Evolutionary conservation across 1,140 invertebrate genomes (phyloP), one percentile per base, ranked within the genome.

Genomic region (Oedothorax gibbosus): DNA sequence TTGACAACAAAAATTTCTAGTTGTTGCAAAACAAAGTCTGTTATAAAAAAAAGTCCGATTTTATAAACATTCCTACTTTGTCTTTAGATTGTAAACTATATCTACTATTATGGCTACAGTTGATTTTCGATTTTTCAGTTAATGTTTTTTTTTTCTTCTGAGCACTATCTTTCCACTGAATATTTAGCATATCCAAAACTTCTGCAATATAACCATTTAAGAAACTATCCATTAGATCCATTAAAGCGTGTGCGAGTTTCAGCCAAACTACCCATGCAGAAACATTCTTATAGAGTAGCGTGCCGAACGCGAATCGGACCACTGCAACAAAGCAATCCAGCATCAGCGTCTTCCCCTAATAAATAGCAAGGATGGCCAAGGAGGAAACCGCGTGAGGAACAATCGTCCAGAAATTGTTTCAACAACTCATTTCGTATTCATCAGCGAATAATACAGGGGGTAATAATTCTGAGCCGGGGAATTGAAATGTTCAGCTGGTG

Each of bases 381-480:
- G 64, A 79, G 54, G 68, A 50, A 79, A 54, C n/a, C 15, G 80
- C 80, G 69, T 73, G 80, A n/a, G 51, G 64, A 79, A 64, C 77
- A 68, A 79, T 79, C 77, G 77, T 56, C 62, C 77, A 21, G 69
- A 82, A 82, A 82, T 82, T 73, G 80, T 82, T 82, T 82, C 80
- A 82, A 82, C 80, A 82, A 82, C 80, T 82, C 80, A 82, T 82
- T 82, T 60, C 69, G 57, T 73, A 82, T 82, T 82, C 80, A 82
- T 82, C 80, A 82, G 80, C 10, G 80, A 82, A 82, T 82, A 82
- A 82, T 82, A 82, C 80, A 49, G 80, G 69, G 80, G 69, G 80
- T 82, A 82, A 82, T 82, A 82, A 82, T 82, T 82, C 73, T 82
- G 80, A 73, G 80, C 68, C n/a, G 80, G 35, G 57, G 80, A 82